Base-by-base conservation (phyloP, 2,888 invertebrate species). In the Anoplius nigerrimus region DNA sequence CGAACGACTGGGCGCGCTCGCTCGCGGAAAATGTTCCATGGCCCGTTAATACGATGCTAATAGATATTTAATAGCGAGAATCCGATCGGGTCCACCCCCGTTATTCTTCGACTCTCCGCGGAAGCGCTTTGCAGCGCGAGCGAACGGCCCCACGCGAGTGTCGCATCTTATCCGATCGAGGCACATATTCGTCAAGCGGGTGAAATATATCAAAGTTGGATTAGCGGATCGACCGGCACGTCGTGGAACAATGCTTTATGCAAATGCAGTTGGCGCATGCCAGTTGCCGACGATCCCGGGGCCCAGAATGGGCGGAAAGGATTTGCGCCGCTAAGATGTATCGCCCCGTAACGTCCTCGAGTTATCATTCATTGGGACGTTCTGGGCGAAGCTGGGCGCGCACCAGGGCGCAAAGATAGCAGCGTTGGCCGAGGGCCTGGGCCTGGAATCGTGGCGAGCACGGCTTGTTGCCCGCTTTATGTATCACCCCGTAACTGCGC, bases 401-500 rank as follows among this genome's bases (percentile, higher is more conserved):
- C 24, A 46, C 60, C 62, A 72, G 34, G 6, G 34, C 1, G 3
- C 11, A 34, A 34, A 34, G 34, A 34, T 72, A 67, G 70, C 57
- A n/a, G n/a, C n/a, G n/a, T n/a, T n/a, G n/a, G n/a, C n/a, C n/a
- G n/a, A n/a, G n/a, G n/a, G 54, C 46, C n/a, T 8, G 20, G 20
- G 20, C 20, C 52, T 62, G 69, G 56, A 55, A 53, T 56, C 62
- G 62, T 46, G 45, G 13, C 11, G 46, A 56, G 56, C 42, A 42
- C 27, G 54, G 18, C 65, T 67, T 62, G 61, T 65, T 55, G 63
- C 42, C 53, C 54, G 42, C 48, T 77, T 72, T 72, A 77, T 62
- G 69, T 67, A 69, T 71, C 77, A 62, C 65, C 48, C 22, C 52
- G 58, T 71, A 62, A 71, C 58, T 62, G 62, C 57, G 53, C 54